These are phyloP conservation scores for Sminthopsis crassicaudata DNA, from an alignment of 2,113 vertebrate genomes.

Conservation along the genomic window DNA sequence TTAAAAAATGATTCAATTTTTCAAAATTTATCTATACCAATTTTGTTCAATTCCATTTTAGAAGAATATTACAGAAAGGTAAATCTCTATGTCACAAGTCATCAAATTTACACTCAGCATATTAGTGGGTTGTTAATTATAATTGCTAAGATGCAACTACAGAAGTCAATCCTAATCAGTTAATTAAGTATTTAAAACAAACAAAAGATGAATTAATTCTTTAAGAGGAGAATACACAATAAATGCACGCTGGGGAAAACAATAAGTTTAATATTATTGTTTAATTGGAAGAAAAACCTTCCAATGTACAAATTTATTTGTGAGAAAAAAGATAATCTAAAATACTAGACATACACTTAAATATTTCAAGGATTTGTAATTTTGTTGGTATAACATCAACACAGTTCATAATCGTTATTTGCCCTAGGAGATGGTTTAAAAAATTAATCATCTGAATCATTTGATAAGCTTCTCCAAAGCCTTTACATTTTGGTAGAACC, in stretches of 20 bases:
- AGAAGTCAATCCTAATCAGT: constrained; percentile 73
- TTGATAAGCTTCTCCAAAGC: not conserved
- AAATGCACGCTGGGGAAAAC: constrained; percentile 52
- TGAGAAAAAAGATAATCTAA: not conserved
- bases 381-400: not conserved
- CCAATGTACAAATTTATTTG: not conserved
- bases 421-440: not conserved
- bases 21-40: constrained; percentile 30
- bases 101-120: constrained; percentile 50
- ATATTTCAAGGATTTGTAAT: not conserved
- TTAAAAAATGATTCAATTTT: constrained; percentile 33
- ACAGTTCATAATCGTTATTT: not conserved
- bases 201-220: constrained; percentile 43
- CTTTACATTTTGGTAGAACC: not conserved
- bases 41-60: constrained; percentile 20
- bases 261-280: too few species aligned
- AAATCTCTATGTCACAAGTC: constrained; percentile 58
- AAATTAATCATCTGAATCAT: not conserved
- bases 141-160: constrained; percentile 79
- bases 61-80: constrained; percentile 55
- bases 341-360: not conserved
- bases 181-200: constrained; percentile 75
- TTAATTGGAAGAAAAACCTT: too few species aligned
- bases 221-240: constrained; percentile 38
- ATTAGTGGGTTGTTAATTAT: constrained; percentile 67